A percentile compares a stretch with the other conserved stretches of the same genome.
phyloP scores from a whole-genome alignment of 2,113 vertebrate species.

The Ageneiosus marmoratus region DNA sequence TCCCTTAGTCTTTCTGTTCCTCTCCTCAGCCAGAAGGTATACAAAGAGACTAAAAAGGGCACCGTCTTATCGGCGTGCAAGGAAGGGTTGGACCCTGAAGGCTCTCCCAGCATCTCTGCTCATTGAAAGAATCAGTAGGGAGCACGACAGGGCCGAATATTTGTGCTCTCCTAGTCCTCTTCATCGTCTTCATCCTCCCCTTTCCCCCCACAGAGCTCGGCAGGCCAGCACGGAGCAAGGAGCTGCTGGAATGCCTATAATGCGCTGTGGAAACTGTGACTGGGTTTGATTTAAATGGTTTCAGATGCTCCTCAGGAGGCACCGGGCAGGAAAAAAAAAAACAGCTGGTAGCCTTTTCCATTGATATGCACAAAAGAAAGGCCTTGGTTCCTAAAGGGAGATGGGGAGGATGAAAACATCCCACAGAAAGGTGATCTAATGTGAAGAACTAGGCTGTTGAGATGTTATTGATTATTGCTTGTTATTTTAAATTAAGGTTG shows the following conservation, averaged over 20 bases:
- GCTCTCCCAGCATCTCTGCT: conserved; percentile 49
- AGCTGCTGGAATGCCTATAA: conserved; percentile 74
- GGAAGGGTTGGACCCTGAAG: conserved; percentile 62
- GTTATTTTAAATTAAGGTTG: not conserved
- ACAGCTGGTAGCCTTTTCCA: conserved; percentile 72
- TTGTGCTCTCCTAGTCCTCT: conserved; percentile 69
- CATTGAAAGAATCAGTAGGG: conserved; percentile 55
- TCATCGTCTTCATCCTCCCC: conserved; percentile 57
- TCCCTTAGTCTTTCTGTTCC: conserved; percentile 31
- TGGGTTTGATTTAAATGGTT: conserved; percentile 77
- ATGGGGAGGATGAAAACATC: conserved; percentile 46
- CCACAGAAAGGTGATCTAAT: not conserved
- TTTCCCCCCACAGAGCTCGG: conserved; percentile 61
- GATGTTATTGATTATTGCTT: conserved; percentile 21
- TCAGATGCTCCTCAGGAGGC: conserved; percentile 74
- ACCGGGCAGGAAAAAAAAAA: conserved; percentile 56
- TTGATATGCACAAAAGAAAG: conserved; percentile 65
- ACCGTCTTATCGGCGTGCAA: conserved; percentile 62
- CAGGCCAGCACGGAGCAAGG: conserved; percentile 62
- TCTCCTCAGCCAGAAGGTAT: conserved; percentile 57
- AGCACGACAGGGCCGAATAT: conserved; percentile 59
- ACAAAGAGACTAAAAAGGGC: conserved; percentile 64
- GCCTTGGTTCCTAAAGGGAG: conserved; percentile 58
- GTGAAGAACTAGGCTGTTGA: not conserved
- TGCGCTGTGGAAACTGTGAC: conserved; percentile 76